Percentiles rank a stretch among this genome's conserved stretches.
phyloP scores from a whole-genome alignment of 2,113 vertebrate genomes.

The Falcunculus frontatus region DNA sequence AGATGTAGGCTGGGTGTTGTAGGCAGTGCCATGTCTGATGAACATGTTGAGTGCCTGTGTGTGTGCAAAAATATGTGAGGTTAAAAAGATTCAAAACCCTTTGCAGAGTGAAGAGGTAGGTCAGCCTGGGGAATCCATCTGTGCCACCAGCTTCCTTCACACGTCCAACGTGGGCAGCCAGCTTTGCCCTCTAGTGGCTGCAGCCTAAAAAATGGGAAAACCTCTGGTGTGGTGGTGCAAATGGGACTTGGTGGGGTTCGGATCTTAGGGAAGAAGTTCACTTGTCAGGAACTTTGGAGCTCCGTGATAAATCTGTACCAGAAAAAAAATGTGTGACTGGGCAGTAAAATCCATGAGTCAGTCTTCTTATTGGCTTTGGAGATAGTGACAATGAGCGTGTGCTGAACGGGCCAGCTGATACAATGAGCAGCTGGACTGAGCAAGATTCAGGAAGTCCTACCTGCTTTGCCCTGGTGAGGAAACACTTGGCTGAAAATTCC shows the following conservation, averaged over 20 bases:
- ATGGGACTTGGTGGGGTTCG: not conserved
- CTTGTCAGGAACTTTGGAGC: not conserved
- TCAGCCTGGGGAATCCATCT: not conserved
- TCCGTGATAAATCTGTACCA: not conserved
- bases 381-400: rapidly evolving
- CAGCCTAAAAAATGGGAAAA: not conserved
- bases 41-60: not conserved
- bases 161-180: not conserved
- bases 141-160: not conserved
- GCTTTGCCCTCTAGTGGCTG: not conserved
- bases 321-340: not conserved
- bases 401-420: not conserved
- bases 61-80: not conserved
- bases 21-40: not conserved
- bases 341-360: not conserved
- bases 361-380: not conserved
- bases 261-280: not conserved
- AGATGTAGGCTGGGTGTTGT: not conserved
- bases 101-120: not conserved
- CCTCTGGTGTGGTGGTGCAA: too few relatives aligned
- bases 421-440: not conserved
- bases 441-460: not conserved
- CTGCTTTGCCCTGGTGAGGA: not conserved
- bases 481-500: not conserved
- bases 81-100: not conserved